Evolutionary conservation across 2,888 invertebrate species (phyloP).

Genomic region (Leptarthrus brevirostris): DNA sequence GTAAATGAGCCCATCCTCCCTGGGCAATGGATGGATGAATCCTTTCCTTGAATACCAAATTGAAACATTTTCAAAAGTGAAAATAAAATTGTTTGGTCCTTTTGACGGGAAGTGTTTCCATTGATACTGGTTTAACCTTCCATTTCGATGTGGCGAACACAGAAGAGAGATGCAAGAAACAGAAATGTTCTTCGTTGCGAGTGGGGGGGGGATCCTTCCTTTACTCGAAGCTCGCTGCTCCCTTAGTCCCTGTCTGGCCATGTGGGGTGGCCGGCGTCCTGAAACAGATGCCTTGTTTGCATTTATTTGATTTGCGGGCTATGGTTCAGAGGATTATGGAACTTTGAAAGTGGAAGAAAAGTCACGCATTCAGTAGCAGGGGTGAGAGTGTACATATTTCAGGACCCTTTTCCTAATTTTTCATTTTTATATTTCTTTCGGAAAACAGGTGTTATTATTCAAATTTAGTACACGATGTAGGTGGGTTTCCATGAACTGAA

Average conservation of each 20-base stretch:
- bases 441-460: slow-evolving; percentile 36
- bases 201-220: not conserved
- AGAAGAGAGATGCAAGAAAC: not conserved
- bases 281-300: slow-evolving; percentile 47
- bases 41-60: slow-evolving; percentile 46
- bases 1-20: slow-evolving; percentile 33
- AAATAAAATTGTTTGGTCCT: slow-evolving; percentile 46
- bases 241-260: not conserved
- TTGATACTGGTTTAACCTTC: slow-evolving; percentile 46
- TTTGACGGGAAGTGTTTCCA: slow-evolving; percentile 43
- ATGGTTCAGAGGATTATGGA: slow-evolving; percentile 30
- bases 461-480: slow-evolving; percentile 23
- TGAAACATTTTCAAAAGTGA: slow-evolving; percentile 47
- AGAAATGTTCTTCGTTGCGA: too few relatives aligned
- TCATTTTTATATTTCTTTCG: slow-evolving; percentile 33
- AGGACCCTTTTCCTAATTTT: slow-evolving; percentile 38
- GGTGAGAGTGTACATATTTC: not conserved
- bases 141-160: slow-evolving; percentile 21
- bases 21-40: slow-evolving; percentile 37
- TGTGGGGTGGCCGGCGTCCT: slow-evolving; percentile 9
- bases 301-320: slow-evolving; percentile 46
- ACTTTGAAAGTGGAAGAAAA: slow-evolving; percentile 42
- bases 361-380: not conserved
- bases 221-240: too few relatives aligned
- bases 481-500: too few relatives aligned